A percentile compares a stretch with the other conserved stretches of the same genome.
phyloP scores from a whole-genome alignment of 2,888 invertebrate species.

The Epinotia brunnichana region DNA sequence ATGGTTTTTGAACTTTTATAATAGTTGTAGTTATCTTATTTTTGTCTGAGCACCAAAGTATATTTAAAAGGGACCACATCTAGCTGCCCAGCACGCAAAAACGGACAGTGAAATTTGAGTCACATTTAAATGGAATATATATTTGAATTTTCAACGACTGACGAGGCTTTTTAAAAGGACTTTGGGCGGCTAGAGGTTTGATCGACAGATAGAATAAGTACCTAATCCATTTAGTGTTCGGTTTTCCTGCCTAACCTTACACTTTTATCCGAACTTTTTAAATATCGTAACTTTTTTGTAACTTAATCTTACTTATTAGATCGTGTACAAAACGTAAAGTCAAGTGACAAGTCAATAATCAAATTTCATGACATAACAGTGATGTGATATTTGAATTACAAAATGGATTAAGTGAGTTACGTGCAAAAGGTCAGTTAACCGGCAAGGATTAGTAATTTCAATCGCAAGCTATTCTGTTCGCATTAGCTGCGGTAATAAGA shows the following conservation, averaged over 20 bases:
- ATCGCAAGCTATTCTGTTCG: constrained; percentile 70
- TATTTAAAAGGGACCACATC: background rate
- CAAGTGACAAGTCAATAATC: background rate
- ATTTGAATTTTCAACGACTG: too few relatives aligned
- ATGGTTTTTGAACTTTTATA: too few relatives aligned
- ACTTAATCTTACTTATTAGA: background rate
- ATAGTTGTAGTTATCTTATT: too few relatives aligned
- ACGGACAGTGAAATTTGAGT: too few relatives aligned
- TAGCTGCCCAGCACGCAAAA: too few relatives aligned
- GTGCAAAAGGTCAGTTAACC: constrained; percentile 59
- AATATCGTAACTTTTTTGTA: background rate
- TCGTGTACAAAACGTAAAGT: background rate
- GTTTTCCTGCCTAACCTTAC: background rate
- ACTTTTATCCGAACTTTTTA: background rate
- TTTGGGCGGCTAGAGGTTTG: too few relatives aligned
- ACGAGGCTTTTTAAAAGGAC: too few relatives aligned
- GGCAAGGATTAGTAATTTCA: constrained; percentile 69
- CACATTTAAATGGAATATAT: too few relatives aligned
- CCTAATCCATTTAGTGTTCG: background rate
- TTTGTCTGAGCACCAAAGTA: background rate
- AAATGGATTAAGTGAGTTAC: constrained; percentile 26
- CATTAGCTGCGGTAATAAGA: constrained; percentile 71
- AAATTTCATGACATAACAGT: constrained; percentile 27
- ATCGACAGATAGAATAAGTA: background rate
- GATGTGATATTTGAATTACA: constrained; percentile 25